These are phyloP conservation scores for Eupeodes latifasciatus DNA, from an alignment of 2,888 invertebrate species.

Conservation along the genomic window DNA sequence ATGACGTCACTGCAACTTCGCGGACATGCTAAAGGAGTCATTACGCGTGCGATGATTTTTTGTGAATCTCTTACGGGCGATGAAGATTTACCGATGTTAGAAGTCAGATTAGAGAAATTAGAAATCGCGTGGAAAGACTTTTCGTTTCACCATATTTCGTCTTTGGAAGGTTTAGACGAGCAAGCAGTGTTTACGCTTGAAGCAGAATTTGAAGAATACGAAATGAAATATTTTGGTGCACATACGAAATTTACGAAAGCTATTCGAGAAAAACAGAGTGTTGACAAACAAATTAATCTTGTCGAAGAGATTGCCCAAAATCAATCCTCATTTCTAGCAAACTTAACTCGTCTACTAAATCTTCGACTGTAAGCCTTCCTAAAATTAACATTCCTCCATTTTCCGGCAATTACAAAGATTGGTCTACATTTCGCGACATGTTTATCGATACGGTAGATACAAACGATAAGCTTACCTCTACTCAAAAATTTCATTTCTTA, in stretches of 20 bases:
- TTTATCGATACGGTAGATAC: too few relatives aligned
- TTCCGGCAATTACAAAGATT: slow-evolving; percentile 15
- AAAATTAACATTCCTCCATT: slow-evolving; percentile 6
- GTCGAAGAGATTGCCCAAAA: background rate
- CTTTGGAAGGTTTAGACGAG: background rate
- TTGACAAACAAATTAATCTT: background rate
- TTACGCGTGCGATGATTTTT: background rate
- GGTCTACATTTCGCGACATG: too few relatives aligned
- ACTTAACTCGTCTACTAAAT: background rate
- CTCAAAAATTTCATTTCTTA: background rate
- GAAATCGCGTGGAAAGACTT: background rate
- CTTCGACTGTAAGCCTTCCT: slow-evolving; percentile 2
- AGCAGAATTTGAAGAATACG: background rate
- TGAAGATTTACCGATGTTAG: background rate
- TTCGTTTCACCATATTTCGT: slow-evolving; percentile 1
- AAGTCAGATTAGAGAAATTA: slow-evolving; percentile 4
- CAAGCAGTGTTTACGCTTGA: background rate
- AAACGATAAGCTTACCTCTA: background rate
- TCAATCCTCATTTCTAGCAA: background rate
- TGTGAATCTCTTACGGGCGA: background rate
- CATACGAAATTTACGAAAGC: background rate
- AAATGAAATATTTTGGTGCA: background rate
- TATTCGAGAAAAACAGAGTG: background rate
- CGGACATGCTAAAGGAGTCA: slow-evolving; percentile 4
- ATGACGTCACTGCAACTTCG: slow-evolving; percentile 12